phyloP scores from a whole-genome alignment of 2,888 invertebrate species.

The Eudiplozoon nipponicum region DNA sequence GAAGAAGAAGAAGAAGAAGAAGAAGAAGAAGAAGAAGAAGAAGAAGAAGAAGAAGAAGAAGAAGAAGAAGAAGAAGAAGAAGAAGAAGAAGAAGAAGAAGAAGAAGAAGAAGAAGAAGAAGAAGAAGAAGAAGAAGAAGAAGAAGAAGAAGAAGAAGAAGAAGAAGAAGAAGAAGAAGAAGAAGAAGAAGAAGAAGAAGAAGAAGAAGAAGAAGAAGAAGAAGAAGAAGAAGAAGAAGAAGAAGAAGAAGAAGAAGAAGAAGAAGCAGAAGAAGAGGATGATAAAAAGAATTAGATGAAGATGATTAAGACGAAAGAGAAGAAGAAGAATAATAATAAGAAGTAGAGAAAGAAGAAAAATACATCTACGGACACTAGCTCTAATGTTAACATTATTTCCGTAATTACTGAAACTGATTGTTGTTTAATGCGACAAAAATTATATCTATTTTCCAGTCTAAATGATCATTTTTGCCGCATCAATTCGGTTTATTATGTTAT shows the following conservation, averaged over 20 bases:
- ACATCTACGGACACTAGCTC: no score
- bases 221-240: constrained; percentile 1
- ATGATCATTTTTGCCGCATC: no score
- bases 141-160: constrained; percentile 2
- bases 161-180: constrained; percentile 1
- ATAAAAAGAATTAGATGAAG: no score
- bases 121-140: background rate
- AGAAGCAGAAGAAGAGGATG: no score
- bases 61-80: constrained; percentile 1
- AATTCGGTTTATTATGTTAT: no score
- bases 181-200: background rate
- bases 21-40: constrained; percentile 2
- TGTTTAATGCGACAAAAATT: no score
- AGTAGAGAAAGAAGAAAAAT: no score
- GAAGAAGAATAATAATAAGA: no score
- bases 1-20: constrained; percentile 1
- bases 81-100: constrained; percentile 2
- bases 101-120: constrained; percentile 1
- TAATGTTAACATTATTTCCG: no score
- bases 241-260: constrained; percentile 1
- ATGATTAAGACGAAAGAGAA: no score
- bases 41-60: background rate
- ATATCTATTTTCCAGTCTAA: no score
- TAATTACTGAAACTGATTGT: no score
- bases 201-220: constrained; percentile 2